Conservation (phyloP, 2,888 invertebrate genomes). For the Pelosia muscerda region DNA sequence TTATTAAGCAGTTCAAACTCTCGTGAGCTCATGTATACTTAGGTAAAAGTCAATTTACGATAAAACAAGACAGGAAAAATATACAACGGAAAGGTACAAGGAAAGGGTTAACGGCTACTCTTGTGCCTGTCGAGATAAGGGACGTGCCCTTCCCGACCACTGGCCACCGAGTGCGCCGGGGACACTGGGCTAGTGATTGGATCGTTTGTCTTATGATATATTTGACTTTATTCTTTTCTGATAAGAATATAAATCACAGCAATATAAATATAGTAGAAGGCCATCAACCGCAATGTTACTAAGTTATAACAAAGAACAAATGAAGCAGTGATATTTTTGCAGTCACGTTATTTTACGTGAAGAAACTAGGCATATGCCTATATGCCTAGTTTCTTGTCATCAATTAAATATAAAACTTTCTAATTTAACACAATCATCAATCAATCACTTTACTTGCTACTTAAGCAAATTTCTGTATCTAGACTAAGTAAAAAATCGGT, state of each 20-base stretch:
- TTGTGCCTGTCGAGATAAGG: conserved; percentile 16
- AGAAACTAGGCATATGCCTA: too few relatives aligned
- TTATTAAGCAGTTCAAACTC: background rate
- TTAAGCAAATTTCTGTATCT: too few relatives aligned
- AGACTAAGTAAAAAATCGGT: too few relatives aligned
- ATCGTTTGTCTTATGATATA: background rate
- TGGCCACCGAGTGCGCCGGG: conserved; percentile 10
- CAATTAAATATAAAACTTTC: too few relatives aligned
- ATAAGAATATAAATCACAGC: background rate
- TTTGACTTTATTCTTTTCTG: background rate
- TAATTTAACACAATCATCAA: too few relatives aligned
- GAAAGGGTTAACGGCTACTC: conserved; percentile 21
- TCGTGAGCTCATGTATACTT: background rate
- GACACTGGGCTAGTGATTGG: background rate
- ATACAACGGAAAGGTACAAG: conserved; percentile 8
- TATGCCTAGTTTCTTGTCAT: too few relatives aligned
- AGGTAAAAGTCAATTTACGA: conserved; percentile 6
- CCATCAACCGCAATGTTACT: background rate
- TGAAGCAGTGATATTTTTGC: too few relatives aligned
- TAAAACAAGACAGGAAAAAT: conserved; percentile 13
- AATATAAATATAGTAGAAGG: too few relatives aligned
- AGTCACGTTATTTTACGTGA: too few relatives aligned
- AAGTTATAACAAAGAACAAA: too few relatives aligned
- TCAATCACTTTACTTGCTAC: too few relatives aligned
- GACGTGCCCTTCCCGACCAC: conserved; percentile 16